Conservation (phyloP, 23 tunicate species). For the Phallusia fumigata region DNA sequence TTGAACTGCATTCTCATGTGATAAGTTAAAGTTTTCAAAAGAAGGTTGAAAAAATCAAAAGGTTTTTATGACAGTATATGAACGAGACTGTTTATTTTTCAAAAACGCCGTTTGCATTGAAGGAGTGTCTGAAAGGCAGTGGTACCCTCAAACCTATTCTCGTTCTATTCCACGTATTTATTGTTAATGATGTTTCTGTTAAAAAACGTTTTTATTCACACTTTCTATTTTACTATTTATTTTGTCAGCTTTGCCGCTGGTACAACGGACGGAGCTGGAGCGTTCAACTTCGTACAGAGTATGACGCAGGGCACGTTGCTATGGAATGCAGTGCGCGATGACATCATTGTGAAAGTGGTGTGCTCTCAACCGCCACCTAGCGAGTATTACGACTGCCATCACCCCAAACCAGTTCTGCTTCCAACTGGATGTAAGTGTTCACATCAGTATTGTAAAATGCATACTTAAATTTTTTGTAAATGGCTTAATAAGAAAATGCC, state of each 20-base stretch:
- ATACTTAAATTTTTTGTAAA: not conserved
- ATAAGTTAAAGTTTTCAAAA: no score
- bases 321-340: slow-evolving; percentile 76
- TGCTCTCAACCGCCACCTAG: slow-evolving; percentile 70
- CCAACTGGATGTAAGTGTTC: slow-evolving; percentile 94
- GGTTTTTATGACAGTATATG: no score
- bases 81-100: no score
- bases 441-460: not conserved
- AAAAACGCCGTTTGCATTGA: no score
- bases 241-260: slow-evolving; percentile 92
- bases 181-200: not conserved
- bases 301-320: slow-evolving; percentile 79
- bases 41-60: no score
- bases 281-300: slow-evolving; percentile 81
- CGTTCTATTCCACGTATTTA: not conserved
- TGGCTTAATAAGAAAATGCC: no score
- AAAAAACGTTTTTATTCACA: not conserved
- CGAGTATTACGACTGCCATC: slow-evolving; percentile 84
- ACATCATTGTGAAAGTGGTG: slow-evolving; percentile 66
- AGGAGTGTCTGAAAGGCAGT: no score
- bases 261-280: slow-evolving; percentile 97
- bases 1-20: no score
- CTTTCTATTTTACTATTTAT: not conserved
- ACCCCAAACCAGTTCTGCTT: slow-evolving; percentile 92
- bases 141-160: no score